Percentiles rank a stretch among this genome's conserved stretches.
Conservation (phyloP, 2,888 invertebrate species). For the Gryllus longicercus region DNA sequence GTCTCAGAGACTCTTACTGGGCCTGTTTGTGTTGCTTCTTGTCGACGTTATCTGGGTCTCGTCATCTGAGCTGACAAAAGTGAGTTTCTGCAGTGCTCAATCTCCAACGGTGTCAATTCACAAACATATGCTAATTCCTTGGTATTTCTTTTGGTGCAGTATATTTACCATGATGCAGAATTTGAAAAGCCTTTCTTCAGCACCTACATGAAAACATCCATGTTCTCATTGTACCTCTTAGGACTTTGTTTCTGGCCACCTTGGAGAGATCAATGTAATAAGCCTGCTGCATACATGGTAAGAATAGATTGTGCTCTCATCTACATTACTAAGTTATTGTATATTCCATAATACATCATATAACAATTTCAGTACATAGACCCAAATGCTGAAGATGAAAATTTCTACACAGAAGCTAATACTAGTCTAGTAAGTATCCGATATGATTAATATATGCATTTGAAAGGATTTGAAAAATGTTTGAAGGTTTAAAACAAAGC, state of each 20-base stretch:
- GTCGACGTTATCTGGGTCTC: conserved; percentile 96
- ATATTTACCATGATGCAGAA: conserved; percentile 76
- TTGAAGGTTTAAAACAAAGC: too few species aligned
- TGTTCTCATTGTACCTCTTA: conserved; percentile 87
- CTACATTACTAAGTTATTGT: not conserved
- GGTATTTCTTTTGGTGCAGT: conserved; percentile 58
- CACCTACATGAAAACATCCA: conserved; percentile 90
- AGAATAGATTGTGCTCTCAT: conserved; percentile 41
- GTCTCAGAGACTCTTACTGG: conserved; percentile 73
- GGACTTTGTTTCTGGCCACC: conserved; percentile 86
- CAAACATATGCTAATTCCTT: not conserved
- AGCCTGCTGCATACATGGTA: conserved; percentile 70
- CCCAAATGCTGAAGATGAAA: conserved; percentile 74
- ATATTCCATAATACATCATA: not conserved
- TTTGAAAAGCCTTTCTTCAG: conserved; percentile 93
- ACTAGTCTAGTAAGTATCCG: conserved; percentile 58
- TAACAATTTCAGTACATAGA: conserved; percentile 62
- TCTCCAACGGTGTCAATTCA: not conserved
- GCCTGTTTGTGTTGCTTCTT: conserved; percentile 78
- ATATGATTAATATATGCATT: too few species aligned
- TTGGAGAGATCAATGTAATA: conserved; percentile 81
- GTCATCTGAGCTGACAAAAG: conserved; percentile 91
- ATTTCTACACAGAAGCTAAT: conserved; percentile 66
- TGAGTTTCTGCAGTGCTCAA: conserved; percentile 44
- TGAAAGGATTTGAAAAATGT: too few species aligned